Evolutionary conservation across 92 coral and sea anemone species (phyloP).

Genomic region (Porites lobata): DNA sequence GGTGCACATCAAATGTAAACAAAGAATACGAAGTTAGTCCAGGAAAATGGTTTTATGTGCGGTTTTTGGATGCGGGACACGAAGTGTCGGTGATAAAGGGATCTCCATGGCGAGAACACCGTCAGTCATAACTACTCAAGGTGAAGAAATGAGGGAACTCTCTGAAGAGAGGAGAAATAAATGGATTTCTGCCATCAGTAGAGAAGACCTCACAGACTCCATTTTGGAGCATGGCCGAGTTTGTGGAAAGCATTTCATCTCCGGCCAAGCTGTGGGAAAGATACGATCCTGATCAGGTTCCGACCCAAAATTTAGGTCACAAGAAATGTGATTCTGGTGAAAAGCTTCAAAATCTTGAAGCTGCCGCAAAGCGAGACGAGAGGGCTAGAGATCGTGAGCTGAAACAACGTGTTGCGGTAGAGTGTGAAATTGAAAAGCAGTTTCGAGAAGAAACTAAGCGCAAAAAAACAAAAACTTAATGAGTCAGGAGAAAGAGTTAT

Average conservation of each 20-base stretch:
- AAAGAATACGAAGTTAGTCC: neutral
- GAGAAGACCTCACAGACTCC: conserved; percentile 29
- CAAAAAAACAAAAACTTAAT: conserved; percentile 29
- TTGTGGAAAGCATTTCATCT: conserved; percentile 23
- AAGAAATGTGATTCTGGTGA: conserved; percentile 17
- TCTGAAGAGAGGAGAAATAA: conserved; percentile 7
- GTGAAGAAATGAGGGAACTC: conserved; percentile 13
- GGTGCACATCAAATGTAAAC: conserved; percentile 37
- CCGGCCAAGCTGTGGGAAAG: conserved; percentile 41
- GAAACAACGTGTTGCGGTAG: neutral
- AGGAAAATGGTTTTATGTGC: conserved; percentile 47
- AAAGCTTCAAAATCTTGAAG: conserved; percentile 36
- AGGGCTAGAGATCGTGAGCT: neutral
- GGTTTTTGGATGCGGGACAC: conserved; percentile 40
- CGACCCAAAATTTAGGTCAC: conserved; percentile 40
- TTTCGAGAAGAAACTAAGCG: conserved; percentile 37
- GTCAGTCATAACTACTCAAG: conserved; percentile 4
- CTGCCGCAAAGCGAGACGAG: conserved; percentile 25
- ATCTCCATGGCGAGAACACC: conserved; percentile 39
- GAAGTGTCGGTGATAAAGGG: conserved; percentile 44
- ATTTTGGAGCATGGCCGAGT: conserved; percentile 22
- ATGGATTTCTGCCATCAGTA: conserved; percentile 22
- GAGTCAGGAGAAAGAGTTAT: conserved; percentile 44
- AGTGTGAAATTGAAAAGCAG: conserved; percentile 11
- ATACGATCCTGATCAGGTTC: conserved; percentile 38